Percentiles rank a stretch among this genome's conserved stretches.
Evolutionary conservation across 2,888 invertebrate genomes (phyloP).

Genomic region (Leptopterna dolabrata): DNA sequence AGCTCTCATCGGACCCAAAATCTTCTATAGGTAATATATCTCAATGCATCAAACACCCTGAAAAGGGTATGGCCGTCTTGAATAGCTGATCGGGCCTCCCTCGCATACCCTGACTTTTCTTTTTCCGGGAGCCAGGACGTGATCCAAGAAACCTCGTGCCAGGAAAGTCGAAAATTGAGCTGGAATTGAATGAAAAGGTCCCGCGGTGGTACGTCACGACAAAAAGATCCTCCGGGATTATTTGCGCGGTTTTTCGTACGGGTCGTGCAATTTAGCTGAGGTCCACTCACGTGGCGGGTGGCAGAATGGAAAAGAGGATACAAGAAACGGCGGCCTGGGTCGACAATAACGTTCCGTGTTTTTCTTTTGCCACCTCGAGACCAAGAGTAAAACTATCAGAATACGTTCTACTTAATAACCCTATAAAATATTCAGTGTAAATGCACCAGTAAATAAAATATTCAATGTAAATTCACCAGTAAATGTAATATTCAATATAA

Average conservation of each 20-base stretch:
- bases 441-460: too few relatives aligned
- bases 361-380: too few relatives aligned
- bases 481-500: too few relatives aligned
- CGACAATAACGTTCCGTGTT: too few relatives aligned
- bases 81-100: conserved; percentile 9
- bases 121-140: background rate
- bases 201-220: background rate
- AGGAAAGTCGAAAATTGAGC: conserved; percentile 6
- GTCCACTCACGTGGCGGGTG: too few relatives aligned
- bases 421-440: too few relatives aligned
- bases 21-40: conserved; percentile 10
- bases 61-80: background rate
- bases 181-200: conserved; percentile 13
- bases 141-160: background rate
- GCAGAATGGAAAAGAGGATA: too few relatives aligned
- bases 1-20: background rate
- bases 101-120: background rate
- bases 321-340: too few relatives aligned
- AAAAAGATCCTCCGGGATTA: background rate
- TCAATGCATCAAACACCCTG: conserved; percentile 18
- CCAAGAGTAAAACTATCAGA: too few relatives aligned
- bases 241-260: background rate
- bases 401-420: too few relatives aligned
- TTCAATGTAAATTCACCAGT: too few relatives aligned
- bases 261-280: too few relatives aligned